Percentiles rank a stretch among this genome's conserved stretches.
These are phyloP conservation scores for Acanthis flammea DNA, from an alignment of 2,797 vertebrate genomes.

Conservation along the genomic window DNA sequence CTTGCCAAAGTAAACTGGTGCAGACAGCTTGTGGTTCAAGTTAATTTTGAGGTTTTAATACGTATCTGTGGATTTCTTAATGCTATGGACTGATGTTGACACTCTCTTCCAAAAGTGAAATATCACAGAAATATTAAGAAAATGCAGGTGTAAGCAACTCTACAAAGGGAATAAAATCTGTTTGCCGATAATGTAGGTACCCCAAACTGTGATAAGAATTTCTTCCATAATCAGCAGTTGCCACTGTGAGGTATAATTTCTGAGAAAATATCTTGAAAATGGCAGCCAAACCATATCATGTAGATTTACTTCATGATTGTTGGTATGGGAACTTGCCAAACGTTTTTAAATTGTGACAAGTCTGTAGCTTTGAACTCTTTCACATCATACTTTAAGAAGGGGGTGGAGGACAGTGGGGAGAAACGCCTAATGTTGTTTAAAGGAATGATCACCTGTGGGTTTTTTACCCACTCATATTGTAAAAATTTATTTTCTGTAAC, in stretches of 20 bases:
- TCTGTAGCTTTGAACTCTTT: neutral
- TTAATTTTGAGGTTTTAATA: neutral
- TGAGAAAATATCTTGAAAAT: conserved; percentile 16
- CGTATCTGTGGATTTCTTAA: neutral
- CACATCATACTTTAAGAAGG: neutral
- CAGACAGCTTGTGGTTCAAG: neutral
- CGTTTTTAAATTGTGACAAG: neutral
- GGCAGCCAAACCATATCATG: neutral
- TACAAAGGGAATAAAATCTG: neutral
- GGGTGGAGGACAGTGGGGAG: too few relatives aligned
- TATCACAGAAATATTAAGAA: neutral
- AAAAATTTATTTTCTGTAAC: neutral
- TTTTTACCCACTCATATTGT: neutral
- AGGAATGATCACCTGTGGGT: neutral
- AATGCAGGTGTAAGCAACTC: neutral
- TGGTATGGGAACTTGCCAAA: neutral
- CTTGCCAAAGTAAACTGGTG: neutral
- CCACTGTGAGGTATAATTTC: neutral
- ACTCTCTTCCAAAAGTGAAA: neutral
- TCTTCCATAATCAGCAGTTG: neutral
- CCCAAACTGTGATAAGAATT: neutral
- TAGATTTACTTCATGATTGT: conserved; percentile 13
- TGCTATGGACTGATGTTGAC: neutral
- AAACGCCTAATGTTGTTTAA: neutral
- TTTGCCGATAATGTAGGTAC: neutral